phyloP scores from a whole-genome alignment of 2,797 vertebrate species.

The Mus minutoides region DNA sequence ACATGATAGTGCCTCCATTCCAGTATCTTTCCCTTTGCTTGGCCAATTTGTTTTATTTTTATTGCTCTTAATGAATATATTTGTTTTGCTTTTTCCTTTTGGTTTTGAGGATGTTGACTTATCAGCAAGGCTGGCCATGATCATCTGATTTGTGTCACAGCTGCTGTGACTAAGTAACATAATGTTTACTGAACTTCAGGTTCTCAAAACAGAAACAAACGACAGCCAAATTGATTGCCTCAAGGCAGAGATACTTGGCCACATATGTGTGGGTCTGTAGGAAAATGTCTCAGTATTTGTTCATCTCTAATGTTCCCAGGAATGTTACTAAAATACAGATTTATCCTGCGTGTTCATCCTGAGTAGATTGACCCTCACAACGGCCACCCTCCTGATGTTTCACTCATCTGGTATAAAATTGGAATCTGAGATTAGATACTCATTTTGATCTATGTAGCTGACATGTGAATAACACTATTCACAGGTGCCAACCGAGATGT shows the following conservation, averaged over 20 bases:
- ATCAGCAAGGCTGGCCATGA: conserved; percentile 94
- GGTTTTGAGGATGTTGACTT: conserved; percentile 92
- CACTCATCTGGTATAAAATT: conserved; percentile 94
- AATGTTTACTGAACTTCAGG: conserved; percentile 91
- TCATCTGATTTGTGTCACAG: conserved; percentile 95
- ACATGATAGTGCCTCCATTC: conserved; percentile 94
- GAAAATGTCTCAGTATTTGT: conserved; percentile 94
- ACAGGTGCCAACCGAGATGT: not conserved
- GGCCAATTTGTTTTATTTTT: conserved; percentile 93
- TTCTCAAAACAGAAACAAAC: conserved; percentile 93
- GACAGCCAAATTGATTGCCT: conserved; percentile 90
- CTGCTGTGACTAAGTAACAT: conserved; percentile 93
- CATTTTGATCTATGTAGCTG: conserved; percentile 84
- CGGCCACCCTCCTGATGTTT: conserved; percentile 87
- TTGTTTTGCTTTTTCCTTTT: not conserved
- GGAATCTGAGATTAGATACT: conserved; percentile 94
- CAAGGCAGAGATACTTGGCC: conserved; percentile 93
- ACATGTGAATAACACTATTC: not conserved
- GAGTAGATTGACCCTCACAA: conserved; percentile 91
- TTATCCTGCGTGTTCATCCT: conserved; percentile 94
- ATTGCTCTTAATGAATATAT: conserved; percentile 92
- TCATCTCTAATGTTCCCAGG: conserved; percentile 93
- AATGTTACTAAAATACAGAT: conserved; percentile 94
- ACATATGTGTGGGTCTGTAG: conserved; percentile 96
- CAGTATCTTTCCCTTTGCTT: conserved; percentile 95